Evolutionary conservation across 2,113 vertebrate genomes (phyloP), one percentile per base, ranked within the genome.

Genomic region (Alosa alosa): DNA sequence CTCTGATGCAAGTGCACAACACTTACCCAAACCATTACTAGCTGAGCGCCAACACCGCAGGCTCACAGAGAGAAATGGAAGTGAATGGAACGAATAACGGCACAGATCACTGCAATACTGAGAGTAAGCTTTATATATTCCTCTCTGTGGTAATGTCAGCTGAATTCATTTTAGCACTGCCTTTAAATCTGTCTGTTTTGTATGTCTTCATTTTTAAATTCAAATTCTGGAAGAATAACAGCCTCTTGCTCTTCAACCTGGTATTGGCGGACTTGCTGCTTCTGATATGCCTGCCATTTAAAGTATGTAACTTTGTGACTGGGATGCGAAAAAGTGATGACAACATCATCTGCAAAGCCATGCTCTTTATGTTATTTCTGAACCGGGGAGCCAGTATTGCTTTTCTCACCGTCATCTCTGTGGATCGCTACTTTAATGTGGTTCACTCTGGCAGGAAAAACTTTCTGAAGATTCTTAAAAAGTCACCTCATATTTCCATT

Each of bases 191-290:
- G 0, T 87, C 96, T 0, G 93, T 95, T 75, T 91, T 96, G 31
- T 93, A 94, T 45, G 92, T 96, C n/a, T 96, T 98, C 92, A 94
- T 95, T 81, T 96, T 96, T 87, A 94, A 95, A 84, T 92, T 95
- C 47, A 96, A 93, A 88, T 94, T 93, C 87, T 97, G 95, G 94
- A 96, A 94, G 87, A 91, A 88, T 91, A 97, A 96, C 83, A 95
- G 94, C 0, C 68, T 94, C 9, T 94, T 96, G 36, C 93, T 96
- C 0, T 96, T 97, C 91, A 96, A 96, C 89, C 88, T 96, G 91
- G 94, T 95, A 1, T 10, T 95, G 91, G 95, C 96, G 0, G 95
- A 96, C 86, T 94, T 97, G 44, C 94, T 96, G 1, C 91, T 96
- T 72, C 92, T 96, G 3, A 87, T 96, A 87, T 96, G 93, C 85